Conservation (phyloP, 2,113 vertebrate genomes). For the Steatornis caripensis region DNA sequence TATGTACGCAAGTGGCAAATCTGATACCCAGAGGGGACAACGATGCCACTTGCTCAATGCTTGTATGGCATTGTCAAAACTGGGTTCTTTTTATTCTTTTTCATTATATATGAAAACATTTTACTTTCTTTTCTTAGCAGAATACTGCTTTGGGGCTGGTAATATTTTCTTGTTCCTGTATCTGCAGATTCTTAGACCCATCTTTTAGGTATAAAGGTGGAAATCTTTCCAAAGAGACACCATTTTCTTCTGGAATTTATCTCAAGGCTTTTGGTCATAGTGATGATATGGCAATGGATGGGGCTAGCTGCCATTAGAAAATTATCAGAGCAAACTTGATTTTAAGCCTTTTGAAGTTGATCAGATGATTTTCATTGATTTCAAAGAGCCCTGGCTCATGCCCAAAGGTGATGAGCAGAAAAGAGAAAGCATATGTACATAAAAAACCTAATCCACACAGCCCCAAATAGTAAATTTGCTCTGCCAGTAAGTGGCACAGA, state of each 20-base stretch:
- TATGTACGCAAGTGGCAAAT: neutral
- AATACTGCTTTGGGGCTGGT: neutral
- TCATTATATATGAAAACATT: neutral
- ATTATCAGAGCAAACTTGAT: neutral
- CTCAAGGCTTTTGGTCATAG: neutral
- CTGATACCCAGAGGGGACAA: neutral
- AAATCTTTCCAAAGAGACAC: neutral
- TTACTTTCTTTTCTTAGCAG: neutral
- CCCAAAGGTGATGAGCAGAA: neutral
- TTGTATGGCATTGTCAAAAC: neutral
- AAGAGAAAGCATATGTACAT: neutral
- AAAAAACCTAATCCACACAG: neutral
- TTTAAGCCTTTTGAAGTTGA: conserved; percentile 1
- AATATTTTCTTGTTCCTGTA: neutral
- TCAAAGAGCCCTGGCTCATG: neutral
- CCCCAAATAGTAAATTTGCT: neutral
- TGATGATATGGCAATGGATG: neutral
- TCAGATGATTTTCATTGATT: neutral
- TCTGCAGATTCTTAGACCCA: neutral
- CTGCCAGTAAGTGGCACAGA: neutral
- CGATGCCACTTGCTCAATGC: neutral
- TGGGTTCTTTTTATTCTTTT: neutral
- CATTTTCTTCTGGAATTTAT: neutral
- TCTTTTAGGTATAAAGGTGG: neutral
- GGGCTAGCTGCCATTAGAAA: neutral